These are phyloP conservation scores for Drosophila hamatofila DNA, from an alignment of 2,888 invertebrate genomes.

Conservation along the genomic window DNA sequence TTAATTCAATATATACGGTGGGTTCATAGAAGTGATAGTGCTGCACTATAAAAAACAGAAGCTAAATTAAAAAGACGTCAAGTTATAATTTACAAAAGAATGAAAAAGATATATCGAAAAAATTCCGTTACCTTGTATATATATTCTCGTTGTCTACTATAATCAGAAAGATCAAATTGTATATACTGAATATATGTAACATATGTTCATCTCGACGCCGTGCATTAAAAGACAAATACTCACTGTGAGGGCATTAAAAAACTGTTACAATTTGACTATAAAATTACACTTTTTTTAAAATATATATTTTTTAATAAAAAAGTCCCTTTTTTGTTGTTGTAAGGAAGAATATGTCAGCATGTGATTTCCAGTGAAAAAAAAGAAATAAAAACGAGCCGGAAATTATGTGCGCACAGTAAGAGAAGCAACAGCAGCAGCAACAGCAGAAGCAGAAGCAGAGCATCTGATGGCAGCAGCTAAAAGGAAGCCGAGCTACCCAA, in stretches of 20 bases:
- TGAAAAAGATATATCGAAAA: too few relatives aligned
- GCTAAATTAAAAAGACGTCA: too few relatives aligned
- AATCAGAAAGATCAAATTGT: too few relatives aligned
- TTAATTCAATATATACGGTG: too few relatives aligned
- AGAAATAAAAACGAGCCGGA: slow-evolving; percentile 68
- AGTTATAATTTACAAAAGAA: too few relatives aligned
- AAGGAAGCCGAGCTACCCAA: slow-evolving; percentile 46
- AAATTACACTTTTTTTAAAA: slow-evolving; percentile 56
- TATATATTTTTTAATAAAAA: slow-evolving; percentile 27
- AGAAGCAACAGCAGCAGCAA: slow-evolving; percentile 15
- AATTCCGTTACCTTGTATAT: too few relatives aligned
- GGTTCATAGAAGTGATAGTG: too few relatives aligned
- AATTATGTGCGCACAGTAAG: slow-evolving; percentile 71
- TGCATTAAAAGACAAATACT: neutral
- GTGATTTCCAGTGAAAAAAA: slow-evolving; percentile 62
- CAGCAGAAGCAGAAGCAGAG: slow-evolving; percentile 20
- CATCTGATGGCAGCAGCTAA: slow-evolving; percentile 27
- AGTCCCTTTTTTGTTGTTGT: slow-evolving; percentile 52
- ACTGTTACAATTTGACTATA: slow-evolving; percentile 77
- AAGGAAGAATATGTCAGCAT: slow-evolving; percentile 77
- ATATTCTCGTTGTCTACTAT: too few relatives aligned
- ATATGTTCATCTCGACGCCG: neutral
- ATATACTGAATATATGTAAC: neutral
- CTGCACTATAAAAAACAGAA: too few relatives aligned
- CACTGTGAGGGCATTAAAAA: slow-evolving; percentile 28